phyloP scores from a whole-genome alignment of 2,888 invertebrate species.

The Schizotus pectinicornis region DNA sequence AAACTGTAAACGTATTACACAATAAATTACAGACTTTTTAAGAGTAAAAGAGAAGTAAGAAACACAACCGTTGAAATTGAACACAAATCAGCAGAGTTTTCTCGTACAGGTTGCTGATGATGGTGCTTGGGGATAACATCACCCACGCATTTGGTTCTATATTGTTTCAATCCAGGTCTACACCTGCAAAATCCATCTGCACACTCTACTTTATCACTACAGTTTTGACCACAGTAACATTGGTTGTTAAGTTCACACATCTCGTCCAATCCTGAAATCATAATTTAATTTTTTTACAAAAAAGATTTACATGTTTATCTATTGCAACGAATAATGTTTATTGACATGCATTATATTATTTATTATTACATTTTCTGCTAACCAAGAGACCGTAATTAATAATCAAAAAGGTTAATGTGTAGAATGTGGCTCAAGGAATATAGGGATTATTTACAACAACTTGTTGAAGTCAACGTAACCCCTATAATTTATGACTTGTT shows the following conservation, averaged over 20 bases:
- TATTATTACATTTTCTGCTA: background rate
- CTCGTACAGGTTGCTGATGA: too few relatives aligned
- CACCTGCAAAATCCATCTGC: slow-evolving; percentile 46
- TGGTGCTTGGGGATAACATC: too few relatives aligned
- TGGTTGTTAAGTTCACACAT: slow-evolving; percentile 47
- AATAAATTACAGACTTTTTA: too few relatives aligned
- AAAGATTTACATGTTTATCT: slow-evolving; percentile 6
- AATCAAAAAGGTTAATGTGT: too few relatives aligned
- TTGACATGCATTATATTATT: background rate
- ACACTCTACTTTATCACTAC: slow-evolving; percentile 48
- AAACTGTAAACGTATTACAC: too few relatives aligned
- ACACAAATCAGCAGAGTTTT: too few relatives aligned
- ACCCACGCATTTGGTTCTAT: slow-evolving; percentile 19
- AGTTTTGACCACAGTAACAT: slow-evolving; percentile 51
- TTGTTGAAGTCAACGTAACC: background rate
- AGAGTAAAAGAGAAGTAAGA: too few relatives aligned
- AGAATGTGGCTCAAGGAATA: background rate
- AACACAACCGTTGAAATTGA: too few relatives aligned
- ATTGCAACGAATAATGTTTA: too few relatives aligned
- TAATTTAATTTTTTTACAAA: slow-evolving; percentile 3
- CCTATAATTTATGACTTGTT: background rate
- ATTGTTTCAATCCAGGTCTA: slow-evolving; percentile 43
- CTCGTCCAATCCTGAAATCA: slow-evolving; percentile 46
- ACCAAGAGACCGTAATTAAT: too few relatives aligned
- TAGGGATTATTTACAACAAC: too few relatives aligned